Evolutionary conservation across 2,888 invertebrate genomes (phyloP).

Genomic region (Anorthoa munda): DNA sequence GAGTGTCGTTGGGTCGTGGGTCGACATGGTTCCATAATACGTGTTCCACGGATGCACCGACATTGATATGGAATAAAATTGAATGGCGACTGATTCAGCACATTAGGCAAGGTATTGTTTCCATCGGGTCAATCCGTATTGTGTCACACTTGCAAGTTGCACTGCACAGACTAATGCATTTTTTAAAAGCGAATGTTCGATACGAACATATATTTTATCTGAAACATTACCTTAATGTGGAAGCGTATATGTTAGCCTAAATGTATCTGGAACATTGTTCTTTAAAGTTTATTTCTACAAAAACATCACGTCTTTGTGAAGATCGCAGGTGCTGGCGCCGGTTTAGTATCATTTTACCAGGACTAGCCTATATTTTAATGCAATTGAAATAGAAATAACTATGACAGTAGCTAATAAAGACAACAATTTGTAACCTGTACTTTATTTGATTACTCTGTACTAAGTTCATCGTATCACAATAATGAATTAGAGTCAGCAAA

Average conservation of each 20-base stretch:
- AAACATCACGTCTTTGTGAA: no score
- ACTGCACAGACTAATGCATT: conserved; percentile 71
- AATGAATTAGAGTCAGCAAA: conserved; percentile 53
- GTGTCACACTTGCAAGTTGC: conserved; percentile 51
- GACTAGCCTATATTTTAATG: background rate
- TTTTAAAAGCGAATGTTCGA: background rate
- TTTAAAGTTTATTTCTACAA: no score
- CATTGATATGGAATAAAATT: conserved; percentile 61
- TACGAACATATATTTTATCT: no score
- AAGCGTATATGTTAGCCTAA: no score
- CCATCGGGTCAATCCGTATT: conserved; percentile 64
- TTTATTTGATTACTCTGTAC: conserved; percentile 57
- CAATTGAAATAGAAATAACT: background rate
- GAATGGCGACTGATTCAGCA: conserved; percentile 72
- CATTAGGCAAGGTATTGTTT: conserved; percentile 74
- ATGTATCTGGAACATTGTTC: no score
- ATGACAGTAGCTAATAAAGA: background rate
- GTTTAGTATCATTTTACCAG: background rate
- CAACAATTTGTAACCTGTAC: background rate
- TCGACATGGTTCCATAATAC: conserved; percentile 75
- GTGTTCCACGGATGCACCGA: conserved; percentile 47
- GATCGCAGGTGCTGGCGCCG: no score
- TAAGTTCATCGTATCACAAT: conserved; percentile 46
- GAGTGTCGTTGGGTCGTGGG: conserved; percentile 73
- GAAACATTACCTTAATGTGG: no score